These are phyloP conservation scores for Leptinotarsa haldemani DNA, from an alignment of 2,888 invertebrate genomes.

Conservation along the genomic window DNA sequence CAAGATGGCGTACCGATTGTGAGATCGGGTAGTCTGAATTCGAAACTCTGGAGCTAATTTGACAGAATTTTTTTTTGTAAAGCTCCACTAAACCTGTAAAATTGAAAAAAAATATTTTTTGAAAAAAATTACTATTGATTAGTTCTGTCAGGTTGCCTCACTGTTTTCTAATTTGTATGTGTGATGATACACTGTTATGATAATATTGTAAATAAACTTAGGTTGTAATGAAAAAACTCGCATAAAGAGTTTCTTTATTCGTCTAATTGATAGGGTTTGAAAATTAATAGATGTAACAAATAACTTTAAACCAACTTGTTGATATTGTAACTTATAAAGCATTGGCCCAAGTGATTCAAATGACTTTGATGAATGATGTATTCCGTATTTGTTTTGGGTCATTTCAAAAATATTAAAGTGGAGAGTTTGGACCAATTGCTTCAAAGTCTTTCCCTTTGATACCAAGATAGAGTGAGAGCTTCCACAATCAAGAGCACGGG, in stretches of 20 bases:
- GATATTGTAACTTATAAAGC: constrained; percentile 50
- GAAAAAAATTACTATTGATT: background rate
- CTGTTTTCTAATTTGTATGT: constrained; percentile 29
- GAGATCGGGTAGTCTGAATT: constrained; percentile 60
- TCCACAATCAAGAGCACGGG: constrained; percentile 66
- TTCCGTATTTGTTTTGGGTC: background rate
- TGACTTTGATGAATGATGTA: background rate
- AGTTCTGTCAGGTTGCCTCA: constrained; percentile 36
- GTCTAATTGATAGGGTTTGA: constrained; percentile 58
- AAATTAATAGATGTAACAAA: constrained; percentile 60
- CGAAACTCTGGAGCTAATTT: constrained; percentile 26
- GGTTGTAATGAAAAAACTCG: constrained; percentile 58
- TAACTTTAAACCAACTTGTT: constrained; percentile 58
- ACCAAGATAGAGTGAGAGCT: constrained; percentile 66
- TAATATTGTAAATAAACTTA: constrained; percentile 54
- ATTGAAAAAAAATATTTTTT: no score
- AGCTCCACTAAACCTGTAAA: no score
- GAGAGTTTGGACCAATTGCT: constrained; percentile 41
- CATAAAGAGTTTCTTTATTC: constrained; percentile 60
- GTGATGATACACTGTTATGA: constrained; percentile 47
- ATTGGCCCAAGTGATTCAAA: constrained; percentile 45
- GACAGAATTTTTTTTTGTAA: constrained; percentile 17
- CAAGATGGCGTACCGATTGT: constrained; percentile 62
- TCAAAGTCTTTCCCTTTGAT: constrained; percentile 64
- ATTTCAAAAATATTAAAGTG: constrained; percentile 1